phyloP scores from a whole-genome alignment of 2,113 vertebrate species.

The Hucho hucho region DNA sequence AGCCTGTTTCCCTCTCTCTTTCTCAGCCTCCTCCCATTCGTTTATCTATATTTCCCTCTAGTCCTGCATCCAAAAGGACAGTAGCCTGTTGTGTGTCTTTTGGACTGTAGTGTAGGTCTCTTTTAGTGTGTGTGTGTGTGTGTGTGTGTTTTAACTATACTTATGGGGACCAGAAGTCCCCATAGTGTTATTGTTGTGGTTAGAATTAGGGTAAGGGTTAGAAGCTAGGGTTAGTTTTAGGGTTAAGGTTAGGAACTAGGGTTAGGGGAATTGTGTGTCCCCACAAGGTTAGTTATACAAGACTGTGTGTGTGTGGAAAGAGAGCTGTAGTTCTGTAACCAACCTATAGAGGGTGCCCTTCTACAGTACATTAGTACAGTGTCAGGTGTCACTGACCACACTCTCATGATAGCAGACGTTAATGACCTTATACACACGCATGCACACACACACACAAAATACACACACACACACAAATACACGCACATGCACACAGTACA shows the following conservation, averaged over 20 bases:
- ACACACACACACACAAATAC: no score
- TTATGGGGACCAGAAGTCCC: no score
- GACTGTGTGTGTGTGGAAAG: no score
- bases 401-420: neutral
- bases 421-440: no score
- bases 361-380: neutral
- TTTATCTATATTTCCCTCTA: neutral
- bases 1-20: neutral
- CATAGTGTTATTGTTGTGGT: no score
- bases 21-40: neutral
- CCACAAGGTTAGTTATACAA: neutral
- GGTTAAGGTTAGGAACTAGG: no score
- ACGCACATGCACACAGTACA: no score
- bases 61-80: neutral
- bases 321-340: neutral
- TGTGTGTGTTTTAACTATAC: neutral
- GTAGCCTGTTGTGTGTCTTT: no score
- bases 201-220: no score
- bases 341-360: conserved; percentile 4
- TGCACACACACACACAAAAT: no score
- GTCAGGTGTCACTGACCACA: conserved; percentile 1
- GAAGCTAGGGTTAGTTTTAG: no score
- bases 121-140: neutral
- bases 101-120: neutral
- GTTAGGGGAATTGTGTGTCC: neutral